Evolutionary conservation across 2,888 invertebrate species (phyloP).

Genomic region (Idaea aversata): DNA sequence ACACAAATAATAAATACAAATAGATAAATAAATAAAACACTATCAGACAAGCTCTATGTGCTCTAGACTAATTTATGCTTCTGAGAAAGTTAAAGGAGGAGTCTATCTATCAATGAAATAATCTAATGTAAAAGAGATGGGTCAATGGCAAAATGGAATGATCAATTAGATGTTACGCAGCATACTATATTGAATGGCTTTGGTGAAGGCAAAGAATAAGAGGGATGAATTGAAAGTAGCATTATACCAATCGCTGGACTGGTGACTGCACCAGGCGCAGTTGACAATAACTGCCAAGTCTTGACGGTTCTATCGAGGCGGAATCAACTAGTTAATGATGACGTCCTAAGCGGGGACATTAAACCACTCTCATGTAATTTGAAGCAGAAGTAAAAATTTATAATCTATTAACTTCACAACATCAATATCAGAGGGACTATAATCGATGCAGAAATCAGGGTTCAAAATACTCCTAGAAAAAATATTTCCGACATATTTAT

Average conservation of each 20-base stretch:
- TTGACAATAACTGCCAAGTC: slow-evolving; percentile 63
- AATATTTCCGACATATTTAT: slow-evolving; percentile 49
- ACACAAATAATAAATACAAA: slow-evolving; percentile 35
- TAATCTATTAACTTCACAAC: slow-evolving; percentile 69
- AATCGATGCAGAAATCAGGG: slow-evolving; percentile 72
- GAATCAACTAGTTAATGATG: slow-evolving; percentile 70
- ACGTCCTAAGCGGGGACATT: slow-evolving; percentile 67
- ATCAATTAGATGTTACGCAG: slow-evolving; percentile 47
- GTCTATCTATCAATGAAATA: slow-evolving; percentile 44
- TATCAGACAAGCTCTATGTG: slow-evolving; percentile 60
- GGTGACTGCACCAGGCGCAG: slow-evolving; percentile 61
- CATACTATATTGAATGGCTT: slow-evolving; percentile 48
- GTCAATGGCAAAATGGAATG: slow-evolving; percentile 45
- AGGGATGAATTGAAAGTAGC: slow-evolving; percentile 49
- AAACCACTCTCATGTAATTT: slow-evolving; percentile 43
- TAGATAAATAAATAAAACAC: slow-evolving; percentile 40
- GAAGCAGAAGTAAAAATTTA: slow-evolving; percentile 59
- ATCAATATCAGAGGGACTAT: slow-evolving; percentile 75
- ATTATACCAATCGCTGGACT: slow-evolving; percentile 65
- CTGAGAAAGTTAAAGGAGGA: slow-evolving; percentile 43
- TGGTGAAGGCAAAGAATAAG: slow-evolving; percentile 44
- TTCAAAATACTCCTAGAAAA: slow-evolving; percentile 69
- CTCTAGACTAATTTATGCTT: slow-evolving; percentile 43
- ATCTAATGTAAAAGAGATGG: slow-evolving; percentile 53
- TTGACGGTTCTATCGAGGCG: slow-evolving; percentile 71